A percentile compares a stretch with the other conserved stretches of the same genome.
phyloP scores from a whole-genome alignment of 2,888 invertebrate genomes.

The Amphipyra berbera region DNA sequence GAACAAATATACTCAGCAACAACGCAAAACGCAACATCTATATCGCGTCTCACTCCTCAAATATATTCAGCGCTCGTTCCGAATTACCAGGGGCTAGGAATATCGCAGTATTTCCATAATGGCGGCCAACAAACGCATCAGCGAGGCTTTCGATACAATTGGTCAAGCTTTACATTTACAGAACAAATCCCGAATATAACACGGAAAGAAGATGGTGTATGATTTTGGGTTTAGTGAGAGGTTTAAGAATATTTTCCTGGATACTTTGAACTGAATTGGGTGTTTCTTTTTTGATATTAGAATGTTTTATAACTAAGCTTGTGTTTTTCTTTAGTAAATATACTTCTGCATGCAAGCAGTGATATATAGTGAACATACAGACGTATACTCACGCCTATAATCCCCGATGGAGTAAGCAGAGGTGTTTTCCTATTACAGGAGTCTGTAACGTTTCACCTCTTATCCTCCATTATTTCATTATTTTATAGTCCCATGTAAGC shows the following conservation, averaged over 20 bases:
- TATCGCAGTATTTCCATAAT: slow-evolving; percentile 40
- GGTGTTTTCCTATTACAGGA: too few species aligned
- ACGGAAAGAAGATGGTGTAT: neutral
- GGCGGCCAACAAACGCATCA: slow-evolving; percentile 44
- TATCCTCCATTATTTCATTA: too few species aligned
- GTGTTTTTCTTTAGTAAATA: too few species aligned
- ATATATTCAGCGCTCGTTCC: slow-evolving; percentile 39
- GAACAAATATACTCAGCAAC: neutral
- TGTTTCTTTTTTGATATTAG: too few species aligned
- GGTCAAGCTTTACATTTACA: slow-evolving; percentile 24
- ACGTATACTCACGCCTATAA: too few species aligned
- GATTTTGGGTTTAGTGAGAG: neutral
- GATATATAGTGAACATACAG: too few species aligned
- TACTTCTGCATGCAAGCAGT: too few species aligned
- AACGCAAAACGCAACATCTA: slow-evolving; percentile 4
- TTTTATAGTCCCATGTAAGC: too few species aligned
- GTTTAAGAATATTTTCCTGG: neutral
- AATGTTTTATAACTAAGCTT: too few species aligned
- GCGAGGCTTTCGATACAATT: slow-evolving; percentile 35
- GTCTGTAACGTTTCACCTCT: too few species aligned
- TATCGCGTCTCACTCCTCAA: slow-evolving; percentile 7
- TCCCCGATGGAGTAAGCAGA: too few species aligned
- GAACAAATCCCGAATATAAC: slow-evolving; percentile 4
- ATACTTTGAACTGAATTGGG: neutral
- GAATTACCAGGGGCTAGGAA: slow-evolving; percentile 33